Evolutionary conservation across 2,797 vertebrate species (phyloP).

Genomic region (Scomberomorus guttatus): DNA sequence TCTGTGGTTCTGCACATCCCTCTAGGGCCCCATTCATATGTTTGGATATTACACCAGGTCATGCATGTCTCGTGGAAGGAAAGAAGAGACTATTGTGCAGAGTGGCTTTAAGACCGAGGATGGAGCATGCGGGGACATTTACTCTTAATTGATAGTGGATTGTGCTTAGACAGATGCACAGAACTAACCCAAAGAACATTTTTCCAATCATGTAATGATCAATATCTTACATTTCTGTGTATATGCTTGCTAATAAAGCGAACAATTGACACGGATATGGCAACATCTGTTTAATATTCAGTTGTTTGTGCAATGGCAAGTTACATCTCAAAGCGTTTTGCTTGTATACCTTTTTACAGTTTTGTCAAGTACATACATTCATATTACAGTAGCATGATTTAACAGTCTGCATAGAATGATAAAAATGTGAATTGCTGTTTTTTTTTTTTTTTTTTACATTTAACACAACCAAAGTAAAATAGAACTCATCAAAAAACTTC

Average conservation of each 20-base stretch:
- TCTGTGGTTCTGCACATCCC: slow-evolving; percentile 45
- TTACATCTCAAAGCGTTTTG: slow-evolving; percentile 23
- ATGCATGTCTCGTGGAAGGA: slow-evolving; percentile 35
- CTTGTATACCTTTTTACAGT: slow-evolving; percentile 1
- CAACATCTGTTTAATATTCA: slow-evolving; percentile 44
- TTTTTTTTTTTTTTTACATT: slow-evolving; percentile 1
- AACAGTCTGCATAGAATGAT: slow-evolving; percentile 15
- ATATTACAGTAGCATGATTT: slow-evolving; percentile 39
- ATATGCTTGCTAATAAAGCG: slow-evolving; percentile 13
- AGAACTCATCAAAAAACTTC: slow-evolving; percentile 1
- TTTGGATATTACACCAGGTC: slow-evolving; percentile 46
- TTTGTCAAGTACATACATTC: slow-evolving; percentile 24
- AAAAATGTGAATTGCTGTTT: neutral
- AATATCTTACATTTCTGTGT: neutral
- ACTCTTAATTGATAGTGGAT: neutral
- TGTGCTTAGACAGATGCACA: neutral
- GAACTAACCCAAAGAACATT: neutral
- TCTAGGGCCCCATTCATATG: slow-evolving; percentile 50
- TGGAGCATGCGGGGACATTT: slow-evolving; percentile 17
- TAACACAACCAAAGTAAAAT: slow-evolving; percentile 14
- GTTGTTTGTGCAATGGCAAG: slow-evolving; percentile 14
- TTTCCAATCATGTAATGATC: neutral
- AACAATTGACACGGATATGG: neutral
- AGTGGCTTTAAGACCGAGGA: slow-evolving; percentile 10
- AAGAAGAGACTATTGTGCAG: slow-evolving; percentile 59